Base-by-base conservation (phyloP, 2,113 vertebrate species). In the Nothocercus nigrocapillus region DNA sequence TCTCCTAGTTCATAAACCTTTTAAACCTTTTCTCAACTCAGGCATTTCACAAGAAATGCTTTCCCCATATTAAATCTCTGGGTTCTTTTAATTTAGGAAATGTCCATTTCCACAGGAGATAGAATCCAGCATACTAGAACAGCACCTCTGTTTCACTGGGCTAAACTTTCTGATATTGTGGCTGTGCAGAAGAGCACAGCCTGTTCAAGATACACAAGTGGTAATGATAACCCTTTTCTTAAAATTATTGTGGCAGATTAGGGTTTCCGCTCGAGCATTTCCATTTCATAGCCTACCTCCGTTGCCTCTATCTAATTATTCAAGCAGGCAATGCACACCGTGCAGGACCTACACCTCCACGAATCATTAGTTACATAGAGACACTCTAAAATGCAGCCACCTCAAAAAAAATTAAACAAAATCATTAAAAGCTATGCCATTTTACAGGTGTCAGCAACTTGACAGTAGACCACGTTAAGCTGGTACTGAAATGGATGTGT, bases 201-300 rank as follows among this genome's bases (percentile, higher is more conserved):
- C 79, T 88, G 77, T 47, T 92, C 28, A 67, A 93, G 40, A 73
- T 78, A 85, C 92, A 93, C 59, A 93, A 68, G 40, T 87, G 49
- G 75, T 54, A 45, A 64, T 54, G 78, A 90, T 28, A 82, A 95
- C 79, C 64, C 20, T 75, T 83, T 79, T 83, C 89, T 90, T 91
- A 85, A 85, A 93, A 94, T 96, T 85, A 79, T 62, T 72, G 69
- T 77, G 28, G 87, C 88, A 94, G 93, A 94, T 95, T 89, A 93
- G 69, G 58, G 92, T 96, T 95, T 97, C 87, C 22, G n/a, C 95
- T 95, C 93, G 47, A 82, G 84, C 79, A 69, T 94, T 96, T 95
- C 69, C 66, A 69, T 87, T 97, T 91, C 82, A 70, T 82, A 88
- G 78, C 44, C 80, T 85, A 54, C 30, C 32, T 94, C 92, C 73